Base-by-base conservation (phyloP, 2,113 vertebrate genomes). In the Sander vitreus region DNA sequence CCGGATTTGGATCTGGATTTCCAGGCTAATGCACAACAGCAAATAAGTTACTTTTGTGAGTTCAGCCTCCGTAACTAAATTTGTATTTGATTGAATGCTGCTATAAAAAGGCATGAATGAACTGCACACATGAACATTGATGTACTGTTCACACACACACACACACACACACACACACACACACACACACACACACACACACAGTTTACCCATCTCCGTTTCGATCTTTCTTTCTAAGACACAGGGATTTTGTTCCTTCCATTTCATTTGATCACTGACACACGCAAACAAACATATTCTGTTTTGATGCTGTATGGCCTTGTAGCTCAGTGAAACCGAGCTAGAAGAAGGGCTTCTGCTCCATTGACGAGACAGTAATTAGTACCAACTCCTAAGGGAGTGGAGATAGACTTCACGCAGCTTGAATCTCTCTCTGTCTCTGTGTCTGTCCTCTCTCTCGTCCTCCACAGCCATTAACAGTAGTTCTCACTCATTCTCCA, bases 311-410 rank as follows among this genome's bases (percentile, higher is more conserved):
- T 5, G 23, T 71, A 90, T 81, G 78, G 76, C 76, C 80, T 84
- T 73, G 88, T 74, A 68, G 50, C 74, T 88, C 79, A 75, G 69
- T 81, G 75, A 84, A 84, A 87, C 69, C 19, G 66, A 80, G 82
- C 88, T 83, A 33, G 77, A 66, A 81, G 66, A 85, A 50, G 58
- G 69, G 65, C 74, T 85, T 89, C 71, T 86, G 83, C 79, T 92
- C 70, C 57, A 48, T 82, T 90, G 83, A 91, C 88, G 84, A 92
- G 84, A 88, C 84, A 64, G 85, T 92, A 92, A 94, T 92, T 91
- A 91, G 92, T 73, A 66, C 67, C 14, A 84, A 78, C 75, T 91
- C 91, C 88, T 85, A 19, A 73, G 92, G 89, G 91, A 93, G 73
- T 54, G 33, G 64, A 86, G 89, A 92, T 85, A 84, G 85, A 85